Evolutionary conservation across 1,140 invertebrate species (phyloP).

Genomic region (Manduca sexta): DNA sequence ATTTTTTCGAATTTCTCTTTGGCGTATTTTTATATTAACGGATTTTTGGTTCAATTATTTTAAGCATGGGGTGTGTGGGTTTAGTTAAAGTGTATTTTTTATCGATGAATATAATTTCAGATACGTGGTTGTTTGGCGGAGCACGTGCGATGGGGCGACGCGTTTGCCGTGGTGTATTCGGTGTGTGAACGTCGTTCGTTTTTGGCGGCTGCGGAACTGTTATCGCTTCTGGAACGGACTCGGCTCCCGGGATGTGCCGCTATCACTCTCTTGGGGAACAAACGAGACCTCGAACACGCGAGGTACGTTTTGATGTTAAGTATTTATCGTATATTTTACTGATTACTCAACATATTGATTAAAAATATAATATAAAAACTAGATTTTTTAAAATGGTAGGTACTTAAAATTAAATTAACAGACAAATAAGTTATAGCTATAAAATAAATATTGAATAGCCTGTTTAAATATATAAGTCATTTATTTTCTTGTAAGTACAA

Average conservation of each 20-base stretch:
- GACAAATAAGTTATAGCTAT: no score
- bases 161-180: constrained; percentile 89
- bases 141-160: constrained; percentile 87
- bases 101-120: constrained; percentile 17
- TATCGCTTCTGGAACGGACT: constrained; percentile 81
- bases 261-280: constrained; percentile 85
- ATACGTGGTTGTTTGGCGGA: constrained; percentile 82
- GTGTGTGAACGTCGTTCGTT: constrained; percentile 85
- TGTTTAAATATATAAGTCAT: no score
- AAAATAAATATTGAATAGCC: no score
- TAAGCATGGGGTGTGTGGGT: neutral
- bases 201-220: constrained; percentile 80
- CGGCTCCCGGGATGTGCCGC: constrained; percentile 82
- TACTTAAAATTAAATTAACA: no score
- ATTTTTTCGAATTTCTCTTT: constrained; percentile 3
- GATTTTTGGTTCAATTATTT: neutral
- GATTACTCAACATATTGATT: no score
- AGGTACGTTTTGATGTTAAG: constrained; percentile 64
- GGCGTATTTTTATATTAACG: no score
- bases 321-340: neutral
- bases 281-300: constrained; percentile 87
- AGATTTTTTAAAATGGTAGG: no score
- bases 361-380: neutral
- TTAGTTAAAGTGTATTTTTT: neutral
- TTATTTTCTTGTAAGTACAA: no score